Evolutionary conservation across 2,888 invertebrate genomes (phyloP), one percentile per base, ranked within the genome.

Genomic region (Hydrotaea cyrtoneurina): DNA sequence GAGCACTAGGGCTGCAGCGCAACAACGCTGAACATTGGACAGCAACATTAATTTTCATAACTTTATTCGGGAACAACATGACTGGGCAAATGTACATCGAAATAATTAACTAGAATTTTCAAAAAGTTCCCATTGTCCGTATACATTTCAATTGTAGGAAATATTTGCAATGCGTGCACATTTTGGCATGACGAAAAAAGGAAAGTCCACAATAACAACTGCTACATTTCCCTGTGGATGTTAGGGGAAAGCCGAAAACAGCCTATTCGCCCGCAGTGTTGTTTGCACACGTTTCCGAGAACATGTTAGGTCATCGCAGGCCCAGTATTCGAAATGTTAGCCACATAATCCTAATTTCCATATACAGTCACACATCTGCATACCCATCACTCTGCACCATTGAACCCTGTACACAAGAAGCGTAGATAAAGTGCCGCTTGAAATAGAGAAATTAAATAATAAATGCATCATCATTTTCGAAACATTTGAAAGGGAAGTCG

Each of bases 11-110:
- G n/a, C n/a, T n/a, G 50, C 19, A 39, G 31, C n/a, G n/a, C 23
- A 73, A 23, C 43, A 74, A 55, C 71, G 13, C 1, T 10, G 39
- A 75, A 55, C 71, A 75, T 46, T 59, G 53, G 69, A 69, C 69
- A 78, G 19, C 71, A 62, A 74, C 46, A 76, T 77, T 79, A 36
- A 73, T 73, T 83, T 83, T 80, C 74, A 83, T 71, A 83, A 74
- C 59, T 78, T 83, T 53, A 55, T 59, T 77, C 57, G 64, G 50
- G 53, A 78, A 72, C 46, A 78, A 53, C 81, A 85, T 81, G 84
- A 81, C 72, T 85, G 66, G 8, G 72, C 66, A 78, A 73, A 64
- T 62, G 55, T 74, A 72, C 62, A 71, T 73, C 64, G 21, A 79
- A 80, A 71, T 74, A 80, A 80, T 80, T 78, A 75, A 72, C 55